These are phyloP conservation scores for Lepilemur ruficaudatus DNA, from an alignment of 2,797 vertebrate genomes.

Conservation along the genomic window DNA sequence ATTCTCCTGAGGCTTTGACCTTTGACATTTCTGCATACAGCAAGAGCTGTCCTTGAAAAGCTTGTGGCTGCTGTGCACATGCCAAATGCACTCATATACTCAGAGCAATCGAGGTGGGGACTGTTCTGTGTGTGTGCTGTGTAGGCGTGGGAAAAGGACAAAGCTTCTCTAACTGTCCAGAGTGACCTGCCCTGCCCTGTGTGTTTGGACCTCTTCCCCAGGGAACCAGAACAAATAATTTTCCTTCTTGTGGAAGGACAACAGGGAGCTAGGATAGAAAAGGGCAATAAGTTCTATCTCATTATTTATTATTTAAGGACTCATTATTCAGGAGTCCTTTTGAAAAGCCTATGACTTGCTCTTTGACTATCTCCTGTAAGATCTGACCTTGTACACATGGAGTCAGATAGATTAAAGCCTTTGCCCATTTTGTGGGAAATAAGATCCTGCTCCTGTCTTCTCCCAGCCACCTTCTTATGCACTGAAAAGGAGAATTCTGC, in stretches of 20 bases:
- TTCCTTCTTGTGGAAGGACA: constrained; percentile 52
- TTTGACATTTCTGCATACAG: neutral
- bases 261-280: neutral
- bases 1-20: neutral
- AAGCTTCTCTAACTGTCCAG: neutral
- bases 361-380: neutral
- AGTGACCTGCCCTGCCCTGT: neutral
- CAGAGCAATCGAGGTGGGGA: neutral
- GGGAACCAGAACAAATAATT: neutral
- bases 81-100: neutral
- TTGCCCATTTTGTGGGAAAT: neutral
- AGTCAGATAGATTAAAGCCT: neutral
- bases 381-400: neutral
- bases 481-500: neutral
- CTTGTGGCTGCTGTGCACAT: neutral
- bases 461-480: neutral
- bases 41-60: neutral
- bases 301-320: neutral
- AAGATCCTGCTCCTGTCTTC: neutral
- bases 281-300: neutral
- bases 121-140: neutral
- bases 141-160: neutral
- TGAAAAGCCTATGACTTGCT: neutral
- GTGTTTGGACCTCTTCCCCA: constrained; percentile 31
- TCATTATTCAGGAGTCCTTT: neutral